Base-by-base conservation (phyloP, 2,113 vertebrate species). In the Guaruba guarouba region DNA sequence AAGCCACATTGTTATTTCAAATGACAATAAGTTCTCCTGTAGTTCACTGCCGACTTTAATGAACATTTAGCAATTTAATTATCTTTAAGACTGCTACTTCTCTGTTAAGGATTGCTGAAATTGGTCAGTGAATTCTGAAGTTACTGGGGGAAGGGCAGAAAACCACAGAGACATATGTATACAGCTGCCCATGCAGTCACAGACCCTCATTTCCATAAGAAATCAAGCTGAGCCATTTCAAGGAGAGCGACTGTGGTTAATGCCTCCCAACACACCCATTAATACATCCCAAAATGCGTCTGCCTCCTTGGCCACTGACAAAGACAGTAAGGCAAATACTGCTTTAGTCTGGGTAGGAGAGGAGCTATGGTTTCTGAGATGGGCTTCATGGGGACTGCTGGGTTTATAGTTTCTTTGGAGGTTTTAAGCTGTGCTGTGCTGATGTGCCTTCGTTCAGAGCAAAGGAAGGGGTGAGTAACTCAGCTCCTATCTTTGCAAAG, bases 201-300 rank as follows among this genome's bases (percentile, higher is more conserved):
- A 80, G 78, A 75, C 73, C 55, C 83, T 86, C 44, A 87, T 91
- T 95, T 93, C 66, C 81, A 52, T 84, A 64, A 86, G 73, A 95
- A 96, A 87, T 64, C 35, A 78, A 86, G 57, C 35, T 68, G 69
- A 95, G 69, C 62, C 59, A 61, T 91, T 92, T 93, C 80, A 92
- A 92, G 80, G 80, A 79, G 77, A 86, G 49, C n/a, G 23, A 68
- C 52, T 62, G 62, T 62, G 28, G 73, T 79, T 90, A 92, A 89
- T 95, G 31, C 82, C 48, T 82, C 79, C 80, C 64, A 86, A 37
- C 11, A n/a, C 41, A 43, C 43, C 82, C 86, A 93, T 78, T 84
- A 74, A 57, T 64, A 76, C 35, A 55, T 89, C 77, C 51, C n/a
- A 43, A 91, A 91, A 75, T 1, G 7, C 1, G 0, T 89, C 51